These are phyloP conservation scores for Xylota sylvarum DNA, from an alignment of 2,888 invertebrate species.

Conservation along the genomic window DNA sequence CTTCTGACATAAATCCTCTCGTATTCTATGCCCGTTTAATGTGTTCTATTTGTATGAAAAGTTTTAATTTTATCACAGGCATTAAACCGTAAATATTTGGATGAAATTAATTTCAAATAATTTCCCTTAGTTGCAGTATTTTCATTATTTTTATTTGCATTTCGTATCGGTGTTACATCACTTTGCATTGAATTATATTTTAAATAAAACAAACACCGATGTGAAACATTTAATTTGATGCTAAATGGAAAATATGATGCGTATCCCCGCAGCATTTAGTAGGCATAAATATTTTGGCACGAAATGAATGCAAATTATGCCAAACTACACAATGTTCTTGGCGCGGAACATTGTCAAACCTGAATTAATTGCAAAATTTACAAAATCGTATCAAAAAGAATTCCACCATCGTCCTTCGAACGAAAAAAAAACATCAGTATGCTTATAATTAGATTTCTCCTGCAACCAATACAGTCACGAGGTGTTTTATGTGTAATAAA, in stretches of 20 bases:
- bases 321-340: neutral
- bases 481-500: constrained; percentile 18
- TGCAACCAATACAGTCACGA: constrained; percentile 7
- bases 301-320: constrained; percentile 11
- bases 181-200: neutral
- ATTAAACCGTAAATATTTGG: too few species aligned
- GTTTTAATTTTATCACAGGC: too few species aligned
- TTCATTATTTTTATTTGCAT: neutral
- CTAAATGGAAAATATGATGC: constrained; percentile 6
- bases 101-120: neutral
- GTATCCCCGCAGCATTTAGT: neutral
- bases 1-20: too few species aligned
- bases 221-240: constrained; percentile 9
- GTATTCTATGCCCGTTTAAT: too few species aligned
- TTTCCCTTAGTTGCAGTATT: neutral
- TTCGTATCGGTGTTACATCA: neutral
- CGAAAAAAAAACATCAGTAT: constrained; percentile 10
- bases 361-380: constrained; percentile 11
- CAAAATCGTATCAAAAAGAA: neutral
- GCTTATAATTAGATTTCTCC: constrained; percentile 16
- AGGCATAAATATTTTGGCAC: constrained; percentile 9
- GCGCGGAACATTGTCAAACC: constrained; percentile 6
- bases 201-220: neutral
- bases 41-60: too few species aligned
- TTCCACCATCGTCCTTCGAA: neutral